A percentile compares a stretch with the other conserved stretches of the same genome.
phyloP scores from a whole-genome alignment of 1,140 invertebrate genomes.

The Galleria mellonella region DNA sequence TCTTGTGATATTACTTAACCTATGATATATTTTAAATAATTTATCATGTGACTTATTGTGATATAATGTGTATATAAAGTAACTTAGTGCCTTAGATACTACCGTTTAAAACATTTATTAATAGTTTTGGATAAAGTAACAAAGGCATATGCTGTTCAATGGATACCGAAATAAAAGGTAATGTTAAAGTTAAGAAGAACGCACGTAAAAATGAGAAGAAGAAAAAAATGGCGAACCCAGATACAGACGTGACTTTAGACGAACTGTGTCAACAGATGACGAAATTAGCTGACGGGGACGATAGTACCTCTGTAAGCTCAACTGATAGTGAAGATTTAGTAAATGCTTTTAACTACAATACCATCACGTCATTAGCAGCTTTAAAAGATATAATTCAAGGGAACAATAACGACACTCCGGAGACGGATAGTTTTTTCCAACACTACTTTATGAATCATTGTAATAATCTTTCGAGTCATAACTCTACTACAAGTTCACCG shows the following conservation, averaged over 20 bases:
- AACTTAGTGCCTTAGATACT: conserved; percentile 28
- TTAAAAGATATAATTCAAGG: conserved; percentile 80
- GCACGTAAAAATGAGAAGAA: conserved; percentile 55
- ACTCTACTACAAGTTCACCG: conserved; percentile 70
- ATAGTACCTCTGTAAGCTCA: conserved; percentile 66
- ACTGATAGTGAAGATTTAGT: conserved; percentile 79
- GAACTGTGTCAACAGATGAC: conserved; percentile 31
- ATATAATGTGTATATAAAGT: conserved; percentile 23
- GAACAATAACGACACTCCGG: conserved; percentile 76
- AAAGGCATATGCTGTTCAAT: conserved; percentile 46
- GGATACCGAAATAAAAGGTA: conserved; percentile 45
- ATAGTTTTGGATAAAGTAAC: conserved; percentile 16
- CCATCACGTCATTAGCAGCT: conserved; percentile 79
- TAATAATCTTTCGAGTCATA: conserved; percentile 78
- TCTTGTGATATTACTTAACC: conserved; percentile 49
- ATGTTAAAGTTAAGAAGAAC: conserved; percentile 37
- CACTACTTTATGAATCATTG: conserved; percentile 84
- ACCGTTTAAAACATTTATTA: conserved; percentile 8
- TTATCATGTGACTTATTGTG: conserved; percentile 62
- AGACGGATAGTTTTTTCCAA: conserved; percentile 81
- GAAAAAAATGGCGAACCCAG: conserved; percentile 41
- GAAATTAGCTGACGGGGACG: conserved; percentile 27
- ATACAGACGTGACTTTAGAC: conserved; percentile 19
- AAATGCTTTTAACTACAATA: conserved; percentile 81
- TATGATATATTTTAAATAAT: conserved; percentile 21